Evolutionary conservation across 2,888 invertebrate genomes (phyloP).

Genomic region (Oscheius sp.): DNA sequence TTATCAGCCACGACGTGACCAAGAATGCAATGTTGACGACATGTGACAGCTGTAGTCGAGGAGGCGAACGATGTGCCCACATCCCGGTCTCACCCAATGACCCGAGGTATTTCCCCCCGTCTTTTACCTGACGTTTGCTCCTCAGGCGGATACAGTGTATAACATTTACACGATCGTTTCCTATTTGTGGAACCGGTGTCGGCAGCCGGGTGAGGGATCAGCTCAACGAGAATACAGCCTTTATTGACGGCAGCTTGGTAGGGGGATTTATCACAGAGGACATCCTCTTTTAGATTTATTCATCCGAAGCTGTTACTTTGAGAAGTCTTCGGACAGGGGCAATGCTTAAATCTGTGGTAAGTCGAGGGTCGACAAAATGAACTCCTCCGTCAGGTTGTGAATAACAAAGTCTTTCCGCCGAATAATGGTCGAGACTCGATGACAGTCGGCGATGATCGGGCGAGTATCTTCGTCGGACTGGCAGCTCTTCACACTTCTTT

Average conservation of each 20-base stretch:
- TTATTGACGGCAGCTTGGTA: slow-evolving; percentile 81
- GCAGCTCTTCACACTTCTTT: slow-evolving; percentile 78
- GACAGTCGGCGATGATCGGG: slow-evolving; percentile 67
- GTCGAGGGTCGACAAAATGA: no score
- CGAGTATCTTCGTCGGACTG: slow-evolving; percentile 74
- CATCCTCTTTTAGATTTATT: slow-evolving; percentile 61
- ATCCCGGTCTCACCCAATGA: slow-evolving; percentile 26
- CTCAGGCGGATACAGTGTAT: slow-evolving; percentile 54
- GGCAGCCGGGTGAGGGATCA: slow-evolving; percentile 90
- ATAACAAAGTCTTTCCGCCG: slow-evolving; percentile 56
- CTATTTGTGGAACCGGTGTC: slow-evolving; percentile 94
- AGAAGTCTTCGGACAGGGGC: slow-evolving; percentile 61
- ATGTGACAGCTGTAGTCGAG: slow-evolving; percentile 48
- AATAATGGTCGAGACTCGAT: slow-evolving; percentile 44
- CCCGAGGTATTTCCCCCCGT: slow-evolving; percentile 1
- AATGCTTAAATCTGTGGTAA: slow-evolving; percentile 57
- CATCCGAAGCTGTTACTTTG: slow-evolving; percentile 60
- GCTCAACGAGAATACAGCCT: slow-evolving; percentile 82
- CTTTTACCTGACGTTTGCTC: slow-evolving; percentile 6
- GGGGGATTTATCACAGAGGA: not conserved
- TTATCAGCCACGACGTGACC: slow-evolving; percentile 70
- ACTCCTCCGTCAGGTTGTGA: slow-evolving; percentile 49
- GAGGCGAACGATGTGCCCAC: slow-evolving; percentile 22
- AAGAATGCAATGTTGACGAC: slow-evolving; percentile 42
- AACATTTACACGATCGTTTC: slow-evolving; percentile 81